Percentiles rank a stretch among this genome's conserved stretches.
Conservation (phyloP, 2,113 vertebrate species). For the Lipotes vexillifer region DNA sequence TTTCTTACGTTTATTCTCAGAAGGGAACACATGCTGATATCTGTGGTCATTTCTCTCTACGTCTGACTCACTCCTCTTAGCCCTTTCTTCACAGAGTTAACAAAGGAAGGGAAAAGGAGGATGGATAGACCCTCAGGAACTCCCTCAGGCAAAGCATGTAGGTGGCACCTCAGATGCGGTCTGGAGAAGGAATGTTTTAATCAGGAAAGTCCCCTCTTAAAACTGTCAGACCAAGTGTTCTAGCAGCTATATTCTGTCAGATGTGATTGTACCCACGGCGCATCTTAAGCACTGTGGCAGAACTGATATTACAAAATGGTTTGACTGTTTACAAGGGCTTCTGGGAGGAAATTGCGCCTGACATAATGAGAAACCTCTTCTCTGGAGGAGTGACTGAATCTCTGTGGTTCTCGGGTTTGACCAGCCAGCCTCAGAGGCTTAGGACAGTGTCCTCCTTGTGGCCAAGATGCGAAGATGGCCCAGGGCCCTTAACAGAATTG, state of each 20-base stretch:
- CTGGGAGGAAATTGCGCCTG: neutral
- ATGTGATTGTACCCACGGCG: neutral
- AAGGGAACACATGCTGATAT: neutral
- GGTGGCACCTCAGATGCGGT: neutral
- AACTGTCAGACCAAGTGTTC: neutral
- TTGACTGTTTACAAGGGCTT: neutral
- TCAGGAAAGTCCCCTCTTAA: neutral
- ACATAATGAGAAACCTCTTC: neutral
- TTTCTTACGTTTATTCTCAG: conserved; percentile 10
- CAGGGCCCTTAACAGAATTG: neutral
- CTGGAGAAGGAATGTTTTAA: neutral
- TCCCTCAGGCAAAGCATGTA: neutral
- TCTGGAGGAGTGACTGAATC: neutral
- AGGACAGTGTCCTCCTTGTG: neutral
- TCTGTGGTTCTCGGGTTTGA: neutral
- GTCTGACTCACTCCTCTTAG: neutral
- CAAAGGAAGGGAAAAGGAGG: neutral
- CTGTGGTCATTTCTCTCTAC: neutral
- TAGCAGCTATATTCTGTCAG: neutral
- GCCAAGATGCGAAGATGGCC: neutral
- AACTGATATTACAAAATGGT: neutral
- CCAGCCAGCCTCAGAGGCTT: neutral
- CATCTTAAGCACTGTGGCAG: neutral
- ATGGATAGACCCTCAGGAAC: neutral
- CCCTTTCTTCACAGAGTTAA: neutral